Conservation (phyloP, 2,113 vertebrate species). For the Corvus cornix region DNA sequence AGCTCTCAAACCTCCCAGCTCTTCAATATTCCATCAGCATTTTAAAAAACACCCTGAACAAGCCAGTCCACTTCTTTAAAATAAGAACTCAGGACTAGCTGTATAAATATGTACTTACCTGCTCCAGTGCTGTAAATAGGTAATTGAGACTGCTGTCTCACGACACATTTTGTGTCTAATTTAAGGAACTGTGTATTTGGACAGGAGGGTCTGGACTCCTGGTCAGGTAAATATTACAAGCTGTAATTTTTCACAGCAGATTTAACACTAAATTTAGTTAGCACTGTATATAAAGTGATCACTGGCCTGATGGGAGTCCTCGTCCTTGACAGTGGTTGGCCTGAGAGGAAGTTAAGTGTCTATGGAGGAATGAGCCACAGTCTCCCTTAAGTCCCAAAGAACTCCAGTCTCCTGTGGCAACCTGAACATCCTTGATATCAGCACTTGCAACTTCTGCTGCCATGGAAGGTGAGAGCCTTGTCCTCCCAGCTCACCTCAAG, state of each 20-base stretch:
- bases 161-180: constrained; percentile 18
- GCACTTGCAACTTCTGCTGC: neutral
- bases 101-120: neutral
- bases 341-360: neutral
- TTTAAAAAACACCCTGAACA: neutral
- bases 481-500: neutral
- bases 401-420: neutral
- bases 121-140: neutral
- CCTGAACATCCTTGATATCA: neutral
- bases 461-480: neutral
- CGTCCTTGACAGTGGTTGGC: neutral
- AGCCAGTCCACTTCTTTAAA: neutral
- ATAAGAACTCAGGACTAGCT: neutral
- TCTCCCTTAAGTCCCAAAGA: neutral
- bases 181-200: constrained; percentile 35
- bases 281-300: neutral
- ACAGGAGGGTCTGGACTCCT: neutral
- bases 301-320: neutral
- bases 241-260: constrained; percentile 7
- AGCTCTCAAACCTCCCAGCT: neutral
- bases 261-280: constrained; percentile 37
- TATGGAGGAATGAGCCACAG: neutral
- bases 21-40: neutral
- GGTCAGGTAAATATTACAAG: constrained; percentile 42
- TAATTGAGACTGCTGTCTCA: constrained; percentile 21